These are phyloP conservation scores for Macrosoma leucophasiata DNA, from an alignment of 2,888 invertebrate genomes.

Conservation along the genomic window DNA sequence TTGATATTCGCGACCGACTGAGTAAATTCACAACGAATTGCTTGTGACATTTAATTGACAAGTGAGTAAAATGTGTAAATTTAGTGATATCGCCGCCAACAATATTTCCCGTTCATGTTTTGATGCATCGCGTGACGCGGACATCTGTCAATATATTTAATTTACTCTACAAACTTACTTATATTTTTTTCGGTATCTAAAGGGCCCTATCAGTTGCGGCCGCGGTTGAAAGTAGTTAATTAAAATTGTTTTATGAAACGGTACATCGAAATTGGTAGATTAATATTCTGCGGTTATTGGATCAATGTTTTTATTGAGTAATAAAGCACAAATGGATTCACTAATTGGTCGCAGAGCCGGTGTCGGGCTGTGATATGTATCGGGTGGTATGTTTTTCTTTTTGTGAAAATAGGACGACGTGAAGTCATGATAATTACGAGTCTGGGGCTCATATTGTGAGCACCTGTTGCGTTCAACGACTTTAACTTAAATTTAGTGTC, in stretches of 20 bases:
- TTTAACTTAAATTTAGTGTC: slow-evolving; percentile 68
- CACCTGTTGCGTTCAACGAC: slow-evolving; percentile 68
- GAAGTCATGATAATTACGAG: slow-evolving; percentile 62
- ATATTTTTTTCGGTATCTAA: slow-evolving; percentile 48
- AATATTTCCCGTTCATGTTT: slow-evolving; percentile 35
- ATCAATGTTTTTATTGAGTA: slow-evolving; percentile 49
- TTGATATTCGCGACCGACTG: slow-evolving; percentile 59
- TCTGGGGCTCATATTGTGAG: slow-evolving; percentile 55
- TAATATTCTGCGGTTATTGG: slow-evolving; percentile 56
- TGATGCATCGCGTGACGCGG: slow-evolving; percentile 31
- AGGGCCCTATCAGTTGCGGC: slow-evolving; percentile 37
- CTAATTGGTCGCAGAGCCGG: slow-evolving; percentile 28
- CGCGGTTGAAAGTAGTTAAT: slow-evolving; percentile 48
- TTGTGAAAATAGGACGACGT: slow-evolving; percentile 29
- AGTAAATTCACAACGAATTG: slow-evolving; percentile 63
- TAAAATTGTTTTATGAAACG: slow-evolving; percentile 58
- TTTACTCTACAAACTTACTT: slow-evolving; percentile 22
- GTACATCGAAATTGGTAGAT: slow-evolving; percentile 48
- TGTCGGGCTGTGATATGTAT: slow-evolving; percentile 27
- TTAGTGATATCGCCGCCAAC: slow-evolving; percentile 46
- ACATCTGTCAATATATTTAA: slow-evolving; percentile 37
- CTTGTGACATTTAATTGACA: slow-evolving; percentile 68
- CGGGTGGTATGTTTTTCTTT: slow-evolving; percentile 19
- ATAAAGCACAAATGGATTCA: slow-evolving; percentile 32
- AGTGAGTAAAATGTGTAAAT: slow-evolving; percentile 62